phyloP scores from a whole-genome alignment of 1,140 invertebrate genomes.

The Orius insidiosus region DNA sequence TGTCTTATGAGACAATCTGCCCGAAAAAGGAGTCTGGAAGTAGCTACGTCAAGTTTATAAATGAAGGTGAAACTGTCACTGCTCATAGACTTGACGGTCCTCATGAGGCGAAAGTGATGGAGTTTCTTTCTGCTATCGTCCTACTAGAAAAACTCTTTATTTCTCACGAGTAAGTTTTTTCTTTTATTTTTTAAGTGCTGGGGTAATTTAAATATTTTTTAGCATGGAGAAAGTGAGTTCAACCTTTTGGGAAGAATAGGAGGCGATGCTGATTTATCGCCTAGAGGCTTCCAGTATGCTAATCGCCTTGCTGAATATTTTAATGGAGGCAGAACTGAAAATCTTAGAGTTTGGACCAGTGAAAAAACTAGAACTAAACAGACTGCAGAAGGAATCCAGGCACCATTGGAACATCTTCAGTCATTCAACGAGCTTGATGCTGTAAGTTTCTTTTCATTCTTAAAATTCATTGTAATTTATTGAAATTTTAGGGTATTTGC shows the following conservation, averaged over 20 bases:
- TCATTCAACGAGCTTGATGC: slow-evolving; percentile 83
- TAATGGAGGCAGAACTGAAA: slow-evolving; percentile 37
- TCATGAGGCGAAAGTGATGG: slow-evolving; percentile 54
- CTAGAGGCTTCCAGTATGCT: slow-evolving; percentile 63
- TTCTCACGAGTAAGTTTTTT: slow-evolving; percentile 42
- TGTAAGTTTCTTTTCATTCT: slow-evolving; percentile 37
- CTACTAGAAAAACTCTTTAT: slow-evolving; percentile 54
- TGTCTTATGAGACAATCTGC: slow-evolving; percentile 61
- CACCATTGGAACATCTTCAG: slow-evolving; percentile 57
- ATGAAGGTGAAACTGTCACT: slow-evolving; percentile 38
- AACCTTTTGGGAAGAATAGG: slow-evolving; percentile 82
- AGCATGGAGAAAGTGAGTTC: slow-evolving; percentile 87
- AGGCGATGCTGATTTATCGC: slow-evolving; percentile 68
- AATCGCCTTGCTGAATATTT: slow-evolving; percentile 55
- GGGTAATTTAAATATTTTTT: slow-evolving; percentile 18
- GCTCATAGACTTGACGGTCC: slow-evolving; percentile 43
- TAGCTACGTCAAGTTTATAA: slow-evolving; percentile 50
- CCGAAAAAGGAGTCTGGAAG: slow-evolving; percentile 28
- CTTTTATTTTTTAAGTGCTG: no score
- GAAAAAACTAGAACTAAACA: slow-evolving; percentile 75
- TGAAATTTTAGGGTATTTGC: slow-evolving; percentile 58
- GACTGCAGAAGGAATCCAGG: slow-evolving; percentile 62
- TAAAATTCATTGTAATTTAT: not conserved
- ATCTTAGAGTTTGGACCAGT: slow-evolving; percentile 75
- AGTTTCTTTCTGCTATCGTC: slow-evolving; percentile 55